phyloP scores from a whole-genome alignment of 2,888 invertebrate genomes.

The Neria commutata region DNA sequence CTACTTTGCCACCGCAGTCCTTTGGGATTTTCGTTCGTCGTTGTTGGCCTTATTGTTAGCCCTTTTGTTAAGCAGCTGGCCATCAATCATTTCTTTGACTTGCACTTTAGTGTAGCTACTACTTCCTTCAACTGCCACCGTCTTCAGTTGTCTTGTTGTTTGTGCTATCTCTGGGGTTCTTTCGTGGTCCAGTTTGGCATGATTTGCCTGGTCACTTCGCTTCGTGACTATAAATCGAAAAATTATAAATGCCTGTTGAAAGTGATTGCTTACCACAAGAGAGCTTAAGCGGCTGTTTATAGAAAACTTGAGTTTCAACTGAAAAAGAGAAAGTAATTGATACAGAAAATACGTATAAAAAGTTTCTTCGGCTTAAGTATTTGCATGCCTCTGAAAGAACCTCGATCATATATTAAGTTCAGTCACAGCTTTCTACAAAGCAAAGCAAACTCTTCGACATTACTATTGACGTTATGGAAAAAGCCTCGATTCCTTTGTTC shows the following conservation, averaged over 20 bases:
- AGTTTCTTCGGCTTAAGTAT: not conserved
- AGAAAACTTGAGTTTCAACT: not conserved
- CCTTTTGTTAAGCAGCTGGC: slow-evolving; percentile 35
- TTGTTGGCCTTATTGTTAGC: slow-evolving; percentile 13
- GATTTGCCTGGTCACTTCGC: slow-evolving; percentile 22
- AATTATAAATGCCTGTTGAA: slow-evolving; percentile 50
- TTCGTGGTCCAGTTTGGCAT: slow-evolving; percentile 30
- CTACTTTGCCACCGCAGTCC: slow-evolving; percentile 18
- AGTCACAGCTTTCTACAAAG: too few species aligned
- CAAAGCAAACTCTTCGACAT: too few species aligned
- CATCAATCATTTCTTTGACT: slow-evolving; percentile 53
- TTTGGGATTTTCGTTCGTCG: slow-evolving; percentile 19
- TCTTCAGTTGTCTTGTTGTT: slow-evolving; percentile 15
- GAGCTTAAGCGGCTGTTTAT: not conserved
- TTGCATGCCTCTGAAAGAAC: too few species aligned
- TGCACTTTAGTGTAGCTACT: slow-evolving; percentile 21
- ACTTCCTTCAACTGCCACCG: not conserved
- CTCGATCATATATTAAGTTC: too few species aligned
- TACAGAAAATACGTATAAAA: too few species aligned
- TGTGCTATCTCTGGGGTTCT: slow-evolving; percentile 23
- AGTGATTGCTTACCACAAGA: not conserved
- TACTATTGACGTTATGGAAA: too few species aligned
- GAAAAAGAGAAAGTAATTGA: not conserved
- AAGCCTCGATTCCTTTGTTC: too few species aligned
- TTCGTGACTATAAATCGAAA: slow-evolving; percentile 57